These are phyloP conservation scores for Petrolisthes manimaculis DNA, from an alignment of 2,888 invertebrate genomes.

Conservation along the genomic window DNA sequence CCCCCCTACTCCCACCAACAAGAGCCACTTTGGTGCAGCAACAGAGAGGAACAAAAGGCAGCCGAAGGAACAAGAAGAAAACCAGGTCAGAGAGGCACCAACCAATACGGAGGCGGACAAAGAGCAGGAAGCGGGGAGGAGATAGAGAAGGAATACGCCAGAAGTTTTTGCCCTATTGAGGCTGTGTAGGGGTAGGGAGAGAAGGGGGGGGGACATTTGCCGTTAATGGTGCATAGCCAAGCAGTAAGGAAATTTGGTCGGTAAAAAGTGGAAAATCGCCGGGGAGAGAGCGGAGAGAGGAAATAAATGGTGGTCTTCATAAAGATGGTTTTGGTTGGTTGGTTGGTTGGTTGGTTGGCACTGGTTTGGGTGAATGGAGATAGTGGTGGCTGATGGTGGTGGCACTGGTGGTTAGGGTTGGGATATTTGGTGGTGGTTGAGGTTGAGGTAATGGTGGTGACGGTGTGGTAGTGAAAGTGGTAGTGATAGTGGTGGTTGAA, in stretches of 20 bases:
- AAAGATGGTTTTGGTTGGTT: constrained; percentile 7
- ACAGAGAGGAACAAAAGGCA: background rate
- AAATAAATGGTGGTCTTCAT: constrained; percentile 25
- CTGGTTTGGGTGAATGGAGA: background rate
- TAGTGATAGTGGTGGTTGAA: background rate
- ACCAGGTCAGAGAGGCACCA: background rate
- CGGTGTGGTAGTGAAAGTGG: background rate
- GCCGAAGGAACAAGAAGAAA: background rate
- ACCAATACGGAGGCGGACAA: background rate
- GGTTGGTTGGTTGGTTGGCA: too few relatives aligned
- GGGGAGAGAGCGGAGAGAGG: constrained; percentile 28
- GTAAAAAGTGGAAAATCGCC: constrained; percentile 54
- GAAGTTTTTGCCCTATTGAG: constrained; percentile 57
- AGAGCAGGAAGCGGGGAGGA: constrained; percentile 47
- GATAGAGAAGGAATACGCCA: constrained; percentile 45
- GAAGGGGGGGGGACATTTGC: constrained; percentile 32
- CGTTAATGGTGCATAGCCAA: constrained; percentile 60
- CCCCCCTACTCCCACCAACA: too few relatives aligned
- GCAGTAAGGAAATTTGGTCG: constrained; percentile 55
- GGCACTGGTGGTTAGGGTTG: background rate
- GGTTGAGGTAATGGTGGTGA: background rate
- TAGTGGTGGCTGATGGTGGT: background rate
- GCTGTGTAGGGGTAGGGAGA: background rate
- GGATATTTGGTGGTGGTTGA: background rate
- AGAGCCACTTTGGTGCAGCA: too few relatives aligned